Conservation (phyloP, 2,888 invertebrate genomes). For the Cenopis cana region DNA sequence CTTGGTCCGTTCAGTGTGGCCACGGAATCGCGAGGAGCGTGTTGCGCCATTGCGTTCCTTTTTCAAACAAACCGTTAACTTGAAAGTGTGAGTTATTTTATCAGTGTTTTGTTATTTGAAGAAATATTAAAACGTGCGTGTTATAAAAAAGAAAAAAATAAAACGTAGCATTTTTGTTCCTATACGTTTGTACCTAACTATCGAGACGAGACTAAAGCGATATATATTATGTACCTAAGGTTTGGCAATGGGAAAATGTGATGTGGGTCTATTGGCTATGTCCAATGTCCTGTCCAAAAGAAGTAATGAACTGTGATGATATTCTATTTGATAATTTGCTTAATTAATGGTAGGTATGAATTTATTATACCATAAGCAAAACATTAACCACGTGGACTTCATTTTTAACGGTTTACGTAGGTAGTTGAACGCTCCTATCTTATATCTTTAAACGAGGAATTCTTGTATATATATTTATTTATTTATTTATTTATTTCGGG, state of each 20-base stretch:
- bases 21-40: conserved; percentile 54
- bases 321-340: too few relatives aligned
- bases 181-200: neutral
- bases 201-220: neutral
- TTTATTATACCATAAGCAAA: too few relatives aligned
- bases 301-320: too few relatives aligned
- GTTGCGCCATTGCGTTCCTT: conserved; percentile 59
- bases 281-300: too few relatives aligned
- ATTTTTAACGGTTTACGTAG: too few relatives aligned
- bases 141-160: neutral
- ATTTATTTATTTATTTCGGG: too few relatives aligned
- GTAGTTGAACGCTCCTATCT: too few relatives aligned
- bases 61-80: conserved; percentile 53
- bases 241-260: neutral
- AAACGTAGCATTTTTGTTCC: neutral
- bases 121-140: neutral
- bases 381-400: too few relatives aligned
- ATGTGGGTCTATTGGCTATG: too few relatives aligned
- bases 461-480: too few relatives aligned
- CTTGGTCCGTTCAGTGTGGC: conserved; percentile 59
- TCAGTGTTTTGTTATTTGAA: conserved; percentile 15
- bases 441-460: too few relatives aligned
- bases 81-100: conserved; percentile 42
- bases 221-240: neutral
- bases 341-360: too few relatives aligned